Conservation (phyloP, 1,140 invertebrate species). For the Drosophila persimilis region DNA sequence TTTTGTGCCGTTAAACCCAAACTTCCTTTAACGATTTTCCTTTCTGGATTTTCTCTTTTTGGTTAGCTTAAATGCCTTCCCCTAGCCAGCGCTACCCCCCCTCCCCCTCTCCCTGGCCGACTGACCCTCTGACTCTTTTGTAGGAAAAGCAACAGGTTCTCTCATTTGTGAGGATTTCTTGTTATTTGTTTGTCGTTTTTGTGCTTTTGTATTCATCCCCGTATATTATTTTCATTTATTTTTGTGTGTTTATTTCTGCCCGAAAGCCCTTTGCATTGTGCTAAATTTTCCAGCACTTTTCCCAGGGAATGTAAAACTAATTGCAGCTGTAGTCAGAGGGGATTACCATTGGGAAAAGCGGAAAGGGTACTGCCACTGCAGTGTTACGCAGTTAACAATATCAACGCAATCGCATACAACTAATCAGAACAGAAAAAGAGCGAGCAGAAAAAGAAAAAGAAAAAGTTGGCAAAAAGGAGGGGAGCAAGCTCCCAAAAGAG, state of each 20-base stretch:
- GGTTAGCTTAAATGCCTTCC: constrained; percentile 27
- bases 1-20: constrained; percentile 26
- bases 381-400: constrained; percentile 8
- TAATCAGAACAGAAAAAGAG: constrained; percentile 25
- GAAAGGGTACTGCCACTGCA: no score
- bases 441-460: constrained; percentile 1
- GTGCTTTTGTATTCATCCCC: not conserved
- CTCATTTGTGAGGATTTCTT: constrained; percentile 41
- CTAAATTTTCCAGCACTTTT: constrained; percentile 17
- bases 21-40: constrained; percentile 43
- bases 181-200: constrained; percentile 34
- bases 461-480: constrained; percentile 4
- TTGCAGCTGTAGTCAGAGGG: constrained; percentile 13
- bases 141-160: constrained; percentile 37
- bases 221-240: constrained; percentile 25
- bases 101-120: not conserved
- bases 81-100: not conserved
- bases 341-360: no score
- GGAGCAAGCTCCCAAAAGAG: not conserved
- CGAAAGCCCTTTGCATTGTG: constrained; percentile 23
- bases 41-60: constrained; percentile 1
- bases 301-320: constrained; percentile 33
- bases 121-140: constrained; percentile 10
- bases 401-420: constrained; percentile 29
- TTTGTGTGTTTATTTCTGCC: constrained; percentile 4